Evolutionary conservation across 92 coral and sea anemone species (phyloP), one percentile per base, ranked within the genome.

Genomic region (Metridium senile): DNA sequence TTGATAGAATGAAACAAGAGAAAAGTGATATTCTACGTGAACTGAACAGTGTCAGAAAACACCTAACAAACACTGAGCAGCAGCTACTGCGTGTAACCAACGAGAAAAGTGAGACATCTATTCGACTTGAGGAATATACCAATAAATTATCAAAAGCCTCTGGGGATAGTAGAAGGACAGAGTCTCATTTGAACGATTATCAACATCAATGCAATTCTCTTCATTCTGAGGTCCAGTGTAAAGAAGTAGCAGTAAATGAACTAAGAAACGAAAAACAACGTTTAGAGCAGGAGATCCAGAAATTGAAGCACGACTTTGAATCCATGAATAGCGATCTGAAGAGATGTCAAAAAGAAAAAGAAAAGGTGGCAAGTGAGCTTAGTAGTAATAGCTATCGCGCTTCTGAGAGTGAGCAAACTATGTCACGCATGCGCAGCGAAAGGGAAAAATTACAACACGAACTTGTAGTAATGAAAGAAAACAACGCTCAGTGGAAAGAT

Each of bases 401-500:
- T 27, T 23, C 87, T 56, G 89, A 86, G 61, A 83, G 72, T 13
- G 86, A 95, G 51, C 89, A 92, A 33, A 70, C 78, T 22, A 31
- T 74, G 2, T 74, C 70, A 45, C 86, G 93, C 35, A 70, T 89
- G 26, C 81, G 73, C 33, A 84, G 84, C 26, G 97, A 92, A 65
- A 68, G 93, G 34, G 91, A 89, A 27, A 87, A 92, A 34, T 85
- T 92, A 0, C 87, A 85, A 31, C 84, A 75, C 30, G 97, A 91
- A 61, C 73, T 91, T 78, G 78, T 57, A 2, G 62, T 86, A 1
- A 91, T 91, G 97, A 91, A 88, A 71, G 93, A 80, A 32, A 88
- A 87, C 46, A 91, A 91, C 74, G 53, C 89, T 18, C 91, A 89
- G 26, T 91, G 97, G 97, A 91, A 91, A 76, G 97, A 88, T 18